phyloP scores from a whole-genome alignment of 2,888 invertebrate species.

The Ormyrus rosae region DNA sequence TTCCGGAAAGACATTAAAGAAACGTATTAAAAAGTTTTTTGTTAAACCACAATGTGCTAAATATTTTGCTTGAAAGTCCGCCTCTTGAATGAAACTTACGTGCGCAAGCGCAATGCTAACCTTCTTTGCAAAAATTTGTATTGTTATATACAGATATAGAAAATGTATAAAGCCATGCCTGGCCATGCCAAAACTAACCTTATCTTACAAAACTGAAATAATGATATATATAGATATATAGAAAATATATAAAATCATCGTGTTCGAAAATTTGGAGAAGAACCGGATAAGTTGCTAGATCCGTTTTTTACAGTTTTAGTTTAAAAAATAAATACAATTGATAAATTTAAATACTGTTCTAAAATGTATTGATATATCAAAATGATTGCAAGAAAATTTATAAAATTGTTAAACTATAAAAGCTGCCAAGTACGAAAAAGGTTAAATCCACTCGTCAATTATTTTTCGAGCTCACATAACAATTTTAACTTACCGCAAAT shows the following conservation, averaged over 20 bases:
- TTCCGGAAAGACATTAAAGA: too few relatives aligned
- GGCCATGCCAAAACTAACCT: background rate
- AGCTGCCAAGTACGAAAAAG: background rate
- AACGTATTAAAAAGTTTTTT: background rate
- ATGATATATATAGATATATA: too few relatives aligned
- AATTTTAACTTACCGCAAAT: background rate
- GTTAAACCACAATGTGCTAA: background rate
- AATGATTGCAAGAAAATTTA: constrained; percentile 33
- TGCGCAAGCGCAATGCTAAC: background rate
- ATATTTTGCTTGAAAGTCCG: background rate
- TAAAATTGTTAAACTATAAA: constrained; percentile 9
- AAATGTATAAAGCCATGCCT: too few relatives aligned
- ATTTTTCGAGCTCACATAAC: background rate
- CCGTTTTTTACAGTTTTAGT: too few relatives aligned
- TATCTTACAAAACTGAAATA: background rate
- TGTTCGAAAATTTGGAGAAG: too few relatives aligned
- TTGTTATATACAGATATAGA: too few relatives aligned
- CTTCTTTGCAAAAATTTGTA: too few relatives aligned
- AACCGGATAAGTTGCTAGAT: too few relatives aligned
- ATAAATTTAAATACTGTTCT: too few relatives aligned
- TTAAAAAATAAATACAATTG: too few relatives aligned
- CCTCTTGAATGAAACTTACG: background rate
- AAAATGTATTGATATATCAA: background rate
- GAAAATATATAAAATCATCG: too few relatives aligned
- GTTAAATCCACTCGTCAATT: constrained; percentile 23